These are phyloP conservation scores for Petrophora chlorosata DNA, from an alignment of 2,888 invertebrate genomes.

Conservation along the genomic window DNA sequence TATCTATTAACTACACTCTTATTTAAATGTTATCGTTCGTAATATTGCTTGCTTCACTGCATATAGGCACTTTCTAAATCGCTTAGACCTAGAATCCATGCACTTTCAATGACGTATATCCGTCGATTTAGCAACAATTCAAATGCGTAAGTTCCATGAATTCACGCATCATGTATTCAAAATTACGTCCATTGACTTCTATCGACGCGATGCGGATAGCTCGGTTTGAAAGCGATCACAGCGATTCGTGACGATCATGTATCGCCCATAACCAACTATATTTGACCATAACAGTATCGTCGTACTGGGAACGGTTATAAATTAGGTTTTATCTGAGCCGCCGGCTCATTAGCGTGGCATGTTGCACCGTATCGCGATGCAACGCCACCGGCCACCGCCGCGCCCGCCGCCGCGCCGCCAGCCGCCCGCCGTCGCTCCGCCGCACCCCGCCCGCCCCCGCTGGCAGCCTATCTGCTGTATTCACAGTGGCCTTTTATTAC, in stretches of 20 bases:
- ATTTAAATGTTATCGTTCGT: too few relatives aligned
- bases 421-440: too few relatives aligned
- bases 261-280: conserved; percentile 28
- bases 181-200: conserved; percentile 6
- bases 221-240: conserved; percentile 28
- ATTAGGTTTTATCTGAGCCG: conserved; percentile 69
- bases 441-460: too few relatives aligned
- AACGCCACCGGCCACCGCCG: conserved; percentile 19
- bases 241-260: conserved; percentile 28
- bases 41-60: too few relatives aligned
- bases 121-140: not conserved
- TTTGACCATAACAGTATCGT: conserved; percentile 38
- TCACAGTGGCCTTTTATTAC: conserved; percentile 14
- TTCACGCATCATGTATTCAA: conserved; percentile 16
- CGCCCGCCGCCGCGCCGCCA: too few relatives aligned
- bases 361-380: conserved; percentile 65
- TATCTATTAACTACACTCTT: too few relatives aligned
- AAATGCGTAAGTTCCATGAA: not conserved
- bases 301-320: conserved; percentile 52
- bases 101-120: not conserved
- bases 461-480: too few relatives aligned
- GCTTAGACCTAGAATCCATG: too few relatives aligned
- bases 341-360: conserved; percentile 70
- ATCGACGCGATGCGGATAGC: conserved; percentile 24
- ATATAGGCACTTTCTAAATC: too few relatives aligned